Conservation (phyloP, 2,113 vertebrate genomes). For the Prunella fulvescens region DNA sequence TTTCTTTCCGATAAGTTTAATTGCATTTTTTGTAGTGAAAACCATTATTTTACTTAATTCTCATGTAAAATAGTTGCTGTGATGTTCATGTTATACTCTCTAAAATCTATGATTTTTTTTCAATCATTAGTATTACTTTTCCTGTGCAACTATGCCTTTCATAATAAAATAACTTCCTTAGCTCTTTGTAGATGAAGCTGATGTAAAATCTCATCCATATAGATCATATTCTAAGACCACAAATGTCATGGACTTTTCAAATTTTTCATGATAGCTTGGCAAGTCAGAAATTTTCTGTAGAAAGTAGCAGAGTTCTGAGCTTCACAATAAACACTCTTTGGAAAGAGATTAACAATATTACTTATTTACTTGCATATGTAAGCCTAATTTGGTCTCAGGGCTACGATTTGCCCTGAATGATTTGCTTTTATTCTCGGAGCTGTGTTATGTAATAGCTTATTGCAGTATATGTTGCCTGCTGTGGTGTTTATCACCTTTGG, state of each 20-base stretch:
- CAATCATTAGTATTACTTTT: not conserved
- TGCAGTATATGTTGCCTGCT: not conserved
- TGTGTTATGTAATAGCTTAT: not conserved
- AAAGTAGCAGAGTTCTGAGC: not conserved
- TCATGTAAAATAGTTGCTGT: not conserved
- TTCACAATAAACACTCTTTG: not conserved
- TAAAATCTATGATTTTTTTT: not conserved
- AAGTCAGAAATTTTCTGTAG: not conserved
- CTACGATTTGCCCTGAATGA: not conserved
- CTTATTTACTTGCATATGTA: not conserved
- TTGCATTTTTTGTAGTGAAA: not conserved
- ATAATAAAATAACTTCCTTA: not conserved
- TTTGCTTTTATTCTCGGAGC: not conserved
- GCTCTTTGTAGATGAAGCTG: not conserved
- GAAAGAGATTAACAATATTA: not conserved
- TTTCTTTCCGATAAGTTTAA: not conserved
- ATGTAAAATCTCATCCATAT: not conserved
- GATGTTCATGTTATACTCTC: not conserved
- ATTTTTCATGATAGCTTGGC: not conserved
- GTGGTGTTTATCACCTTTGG: not conserved
- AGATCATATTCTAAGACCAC: not conserved
- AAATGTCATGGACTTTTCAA: not conserved
- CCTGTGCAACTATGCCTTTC: not conserved
- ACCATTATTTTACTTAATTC: not conserved
- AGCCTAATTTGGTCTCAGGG: not conserved